Percentiles rank a stretch among this genome's conserved stretches.
Conservation (phyloP, 2,797 vertebrate species). For the Sebastes goodei region DNA sequence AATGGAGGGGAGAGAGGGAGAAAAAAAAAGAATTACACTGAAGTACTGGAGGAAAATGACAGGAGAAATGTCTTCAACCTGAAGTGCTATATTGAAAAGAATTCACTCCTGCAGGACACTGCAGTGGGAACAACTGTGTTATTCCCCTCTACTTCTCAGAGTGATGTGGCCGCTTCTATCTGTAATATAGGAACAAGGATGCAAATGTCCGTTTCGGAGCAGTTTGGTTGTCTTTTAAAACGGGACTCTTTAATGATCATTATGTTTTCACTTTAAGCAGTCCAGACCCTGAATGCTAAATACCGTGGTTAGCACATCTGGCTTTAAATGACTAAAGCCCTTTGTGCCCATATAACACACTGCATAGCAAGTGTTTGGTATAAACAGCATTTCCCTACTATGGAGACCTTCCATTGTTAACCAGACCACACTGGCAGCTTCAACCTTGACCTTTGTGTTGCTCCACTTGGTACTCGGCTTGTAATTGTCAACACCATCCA, state of each 20-base stretch:
- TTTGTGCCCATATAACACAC: slow-evolving; percentile 34
- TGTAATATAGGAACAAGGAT: slow-evolving; percentile 4
- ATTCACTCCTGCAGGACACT: slow-evolving; percentile 75
- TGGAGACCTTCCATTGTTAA: slow-evolving; percentile 74
- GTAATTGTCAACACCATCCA: slow-evolving; percentile 83
- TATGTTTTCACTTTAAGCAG: slow-evolving; percentile 11
- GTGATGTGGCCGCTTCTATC: slow-evolving; percentile 20
- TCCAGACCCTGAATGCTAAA: slow-evolving; percentile 1
- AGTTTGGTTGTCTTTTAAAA: slow-evolving; percentile 7
- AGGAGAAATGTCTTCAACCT: slow-evolving; percentile 87
- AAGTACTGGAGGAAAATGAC: slow-evolving; percentile 87
- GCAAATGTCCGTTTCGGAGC: slow-evolving; percentile 16
- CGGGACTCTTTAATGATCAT: not conserved
- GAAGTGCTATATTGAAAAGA: slow-evolving; percentile 82
- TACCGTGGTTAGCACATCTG: slow-evolving; percentile 3
- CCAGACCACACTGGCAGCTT: slow-evolving; percentile 73
- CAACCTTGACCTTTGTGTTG: slow-evolving; percentile 82
- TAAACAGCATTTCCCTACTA: slow-evolving; percentile 61
- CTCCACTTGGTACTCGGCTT: slow-evolving; percentile 77
- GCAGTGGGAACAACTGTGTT: slow-evolving; percentile 62
- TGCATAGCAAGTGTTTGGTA: slow-evolving; percentile 50
- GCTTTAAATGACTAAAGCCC: slow-evolving; percentile 65
- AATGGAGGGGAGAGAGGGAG: slow-evolving; percentile 74
- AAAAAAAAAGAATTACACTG: slow-evolving; percentile 85
- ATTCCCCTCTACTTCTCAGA: slow-evolving; percentile 37